Conservation (phyloP, 2,797 vertebrate species). For the Serranus cabrilla region DNA sequence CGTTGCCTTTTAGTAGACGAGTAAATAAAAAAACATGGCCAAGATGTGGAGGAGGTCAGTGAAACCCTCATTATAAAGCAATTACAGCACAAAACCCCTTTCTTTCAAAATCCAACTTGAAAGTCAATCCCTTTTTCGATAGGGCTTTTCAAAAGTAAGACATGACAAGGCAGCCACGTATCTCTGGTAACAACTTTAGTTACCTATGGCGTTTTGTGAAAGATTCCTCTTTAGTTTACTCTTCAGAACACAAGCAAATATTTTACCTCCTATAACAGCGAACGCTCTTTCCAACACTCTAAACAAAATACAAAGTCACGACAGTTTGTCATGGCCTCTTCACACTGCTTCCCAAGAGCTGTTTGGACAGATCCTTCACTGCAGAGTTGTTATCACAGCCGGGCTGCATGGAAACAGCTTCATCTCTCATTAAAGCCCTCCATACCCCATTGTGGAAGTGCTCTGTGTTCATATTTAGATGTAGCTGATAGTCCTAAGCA, state of each 20-base stretch:
- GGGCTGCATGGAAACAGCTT: constrained; percentile 20
- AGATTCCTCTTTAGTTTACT: constrained; percentile 48
- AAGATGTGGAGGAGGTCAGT: constrained; percentile 87
- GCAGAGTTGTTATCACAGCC: constrained; percentile 16
- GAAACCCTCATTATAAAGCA: constrained; percentile 90
- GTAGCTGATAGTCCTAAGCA: constrained; percentile 30
- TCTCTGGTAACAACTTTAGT: constrained; percentile 72
- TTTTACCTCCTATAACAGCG: constrained; percentile 39
- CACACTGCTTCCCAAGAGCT: constrained; percentile 22
- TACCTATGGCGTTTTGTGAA: constrained; percentile 31
- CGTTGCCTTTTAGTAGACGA: constrained; percentile 86
- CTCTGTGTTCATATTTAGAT: constrained; percentile 38
- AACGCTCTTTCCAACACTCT: constrained; percentile 22
- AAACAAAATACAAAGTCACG: constrained; percentile 44
- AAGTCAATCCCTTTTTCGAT: constrained; percentile 80
- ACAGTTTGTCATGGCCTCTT: constrained; percentile 27
- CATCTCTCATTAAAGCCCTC: constrained; percentile 16
- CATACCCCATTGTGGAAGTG: constrained; percentile 21
- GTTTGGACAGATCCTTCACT: constrained; percentile 52
- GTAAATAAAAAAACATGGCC: constrained; percentile 91
- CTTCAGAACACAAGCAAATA: constrained; percentile 33
- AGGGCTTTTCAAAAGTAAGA: constrained; percentile 77
- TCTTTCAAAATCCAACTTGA: constrained; percentile 81
- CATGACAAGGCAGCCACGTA: constrained; percentile 72
- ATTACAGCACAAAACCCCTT: constrained; percentile 85